phyloP scores from a whole-genome alignment of 2,113 vertebrate species.

The Mola mola region DNA sequence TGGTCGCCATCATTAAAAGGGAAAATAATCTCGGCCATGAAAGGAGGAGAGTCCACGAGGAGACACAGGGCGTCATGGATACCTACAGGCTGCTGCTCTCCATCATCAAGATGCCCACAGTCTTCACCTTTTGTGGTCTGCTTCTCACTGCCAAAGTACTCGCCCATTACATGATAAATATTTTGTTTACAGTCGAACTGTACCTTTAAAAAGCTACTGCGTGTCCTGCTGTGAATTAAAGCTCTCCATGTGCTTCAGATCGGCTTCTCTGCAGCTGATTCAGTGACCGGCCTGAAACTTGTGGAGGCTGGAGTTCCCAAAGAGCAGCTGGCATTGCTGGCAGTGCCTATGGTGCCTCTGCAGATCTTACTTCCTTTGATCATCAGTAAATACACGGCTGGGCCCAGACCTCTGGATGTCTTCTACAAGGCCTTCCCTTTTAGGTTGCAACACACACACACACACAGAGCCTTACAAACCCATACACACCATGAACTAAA shows the following conservation, averaged over 20 bases:
- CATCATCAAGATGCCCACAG: slow-evolving; percentile 94
- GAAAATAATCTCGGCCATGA: slow-evolving; percentile 79
- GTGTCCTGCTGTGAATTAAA: too few species aligned
- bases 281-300: slow-evolving; percentile 95
- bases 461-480: neutral
- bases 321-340: slow-evolving; percentile 93
- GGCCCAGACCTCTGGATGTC: slow-evolving; percentile 90
- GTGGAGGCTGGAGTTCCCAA: slow-evolving; percentile 97
- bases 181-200: slow-evolving; percentile 7
- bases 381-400: slow-evolving; percentile 98
- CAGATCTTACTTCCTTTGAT: slow-evolving; percentile 94
- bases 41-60: slow-evolving; percentile 81
- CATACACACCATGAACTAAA: neutral
- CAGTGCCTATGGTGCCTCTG: slow-evolving; percentile 96
- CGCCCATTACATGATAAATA: neutral
- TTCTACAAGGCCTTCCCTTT: slow-evolving; percentile 98
- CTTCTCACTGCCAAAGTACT: slow-evolving; percentile 94
- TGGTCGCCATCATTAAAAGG: slow-evolving; percentile 93
- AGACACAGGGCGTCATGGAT: slow-evolving; percentile 91
- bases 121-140: slow-evolving; percentile 91
- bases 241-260: slow-evolving; percentile 79
- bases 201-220: too few species aligned
- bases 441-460: slow-evolving; percentile 79
- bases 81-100: slow-evolving; percentile 91
- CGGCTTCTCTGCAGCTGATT: slow-evolving; percentile 96